Percentiles rank a stretch among this genome's conserved stretches.
These are phyloP conservation scores for Antechinus stuartii DNA, from an alignment of 2,113 vertebrate species.

Conservation along the genomic window DNA sequence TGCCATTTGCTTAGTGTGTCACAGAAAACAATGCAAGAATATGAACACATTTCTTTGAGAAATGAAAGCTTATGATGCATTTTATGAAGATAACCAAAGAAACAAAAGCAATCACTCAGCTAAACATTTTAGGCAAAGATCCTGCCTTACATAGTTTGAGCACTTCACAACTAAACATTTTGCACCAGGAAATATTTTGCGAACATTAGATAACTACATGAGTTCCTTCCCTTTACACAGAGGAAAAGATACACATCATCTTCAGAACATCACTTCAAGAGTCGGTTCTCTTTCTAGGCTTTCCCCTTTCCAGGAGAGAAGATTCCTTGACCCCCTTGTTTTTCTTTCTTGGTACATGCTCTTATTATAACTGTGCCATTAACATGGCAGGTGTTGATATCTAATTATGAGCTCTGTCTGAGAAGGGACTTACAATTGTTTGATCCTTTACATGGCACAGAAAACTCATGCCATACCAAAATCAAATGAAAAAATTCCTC, in stretches of 20 bases:
- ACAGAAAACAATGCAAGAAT: slow-evolving; percentile 70
- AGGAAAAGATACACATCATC: neutral
- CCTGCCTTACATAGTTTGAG: neutral
- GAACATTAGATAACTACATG: neutral
- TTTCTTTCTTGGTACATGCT: neutral
- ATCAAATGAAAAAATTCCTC: neutral
- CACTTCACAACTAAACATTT: neutral
- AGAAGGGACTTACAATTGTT: neutral
- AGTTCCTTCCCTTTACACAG: neutral
- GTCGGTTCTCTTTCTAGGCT: neutral
- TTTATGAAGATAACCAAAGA: slow-evolving; percentile 65
- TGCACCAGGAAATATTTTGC: neutral
- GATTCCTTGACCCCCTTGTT: neutral
- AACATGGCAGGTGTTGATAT: neutral
- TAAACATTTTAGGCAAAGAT: neutral
- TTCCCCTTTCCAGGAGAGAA: neutral
- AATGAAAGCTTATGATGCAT: slow-evolving; percentile 66
- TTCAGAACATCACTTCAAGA: neutral
- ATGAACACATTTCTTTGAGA: slow-evolving; percentile 68
- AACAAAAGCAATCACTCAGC: slow-evolving; percentile 59
- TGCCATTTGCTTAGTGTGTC: slow-evolving; percentile 61
- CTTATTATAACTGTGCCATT: neutral
- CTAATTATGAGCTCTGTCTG: neutral
- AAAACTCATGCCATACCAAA: neutral
- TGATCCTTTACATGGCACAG: neutral